phyloP scores from a whole-genome alignment of 2,888 invertebrate species.

The Drosophila colorata region DNA sequence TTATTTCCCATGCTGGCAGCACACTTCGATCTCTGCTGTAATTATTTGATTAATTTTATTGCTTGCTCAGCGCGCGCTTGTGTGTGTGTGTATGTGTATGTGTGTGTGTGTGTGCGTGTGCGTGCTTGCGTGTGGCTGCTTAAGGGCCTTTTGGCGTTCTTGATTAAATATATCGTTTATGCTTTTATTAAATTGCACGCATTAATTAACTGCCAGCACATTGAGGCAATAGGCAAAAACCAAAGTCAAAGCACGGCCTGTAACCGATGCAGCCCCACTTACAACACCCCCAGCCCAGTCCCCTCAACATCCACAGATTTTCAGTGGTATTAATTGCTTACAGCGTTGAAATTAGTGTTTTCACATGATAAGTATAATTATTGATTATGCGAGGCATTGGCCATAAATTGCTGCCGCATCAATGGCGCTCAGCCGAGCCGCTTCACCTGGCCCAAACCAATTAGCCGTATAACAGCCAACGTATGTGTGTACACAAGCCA shows the following conservation, averaged over 20 bases:
- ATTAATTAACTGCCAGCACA: conserved; percentile 69
- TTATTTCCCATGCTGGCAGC: conserved; percentile 2
- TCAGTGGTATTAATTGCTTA: conserved; percentile 68
- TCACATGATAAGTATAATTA: conserved; percentile 63
- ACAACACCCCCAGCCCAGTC: conserved; percentile 6
- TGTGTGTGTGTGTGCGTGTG: conserved; percentile 9
- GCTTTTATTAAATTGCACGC: conserved; percentile 78
- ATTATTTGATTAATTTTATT: conserved; percentile 81
- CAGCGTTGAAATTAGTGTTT: conserved; percentile 61
- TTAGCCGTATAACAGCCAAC: background rate
- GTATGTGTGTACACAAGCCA: background rate
- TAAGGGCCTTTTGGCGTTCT: conserved; percentile 27
- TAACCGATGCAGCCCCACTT: conserved; percentile 30
- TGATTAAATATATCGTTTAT: conserved; percentile 76
- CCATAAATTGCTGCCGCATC: conserved; percentile 52
- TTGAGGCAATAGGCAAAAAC: conserved; percentile 12
- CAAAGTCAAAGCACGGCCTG: conserved; percentile 40
- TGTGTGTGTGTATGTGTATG: background rate
- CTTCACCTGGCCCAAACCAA: conserved; percentile 24
- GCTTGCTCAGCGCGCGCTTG: conserved; percentile 49
- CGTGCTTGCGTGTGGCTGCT: conserved; percentile 6
- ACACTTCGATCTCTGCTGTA: conserved; percentile 42
- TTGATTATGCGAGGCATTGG: conserved; percentile 47
- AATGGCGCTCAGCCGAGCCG: conserved; percentile 28
- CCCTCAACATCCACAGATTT: too few species aligned